phyloP scores from a whole-genome alignment of 2,113 vertebrate species.

The Casuarius casuarius region DNA sequence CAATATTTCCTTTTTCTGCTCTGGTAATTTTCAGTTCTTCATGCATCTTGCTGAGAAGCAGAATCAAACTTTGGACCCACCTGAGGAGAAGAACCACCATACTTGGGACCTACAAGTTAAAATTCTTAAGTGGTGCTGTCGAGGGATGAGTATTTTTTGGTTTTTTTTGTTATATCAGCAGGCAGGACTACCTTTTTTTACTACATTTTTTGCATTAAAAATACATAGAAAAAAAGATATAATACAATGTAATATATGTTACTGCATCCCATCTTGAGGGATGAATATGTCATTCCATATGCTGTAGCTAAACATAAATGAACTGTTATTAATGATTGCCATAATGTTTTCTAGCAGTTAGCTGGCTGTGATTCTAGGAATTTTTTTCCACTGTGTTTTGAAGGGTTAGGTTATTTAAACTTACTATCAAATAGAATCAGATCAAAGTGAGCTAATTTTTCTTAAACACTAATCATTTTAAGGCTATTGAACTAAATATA shows the following conservation, averaged over 20 bases:
- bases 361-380: constrained; percentile 81
- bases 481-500: constrained; percentile 88
- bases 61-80: neutral
- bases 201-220: neutral
- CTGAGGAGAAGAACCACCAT: neutral
- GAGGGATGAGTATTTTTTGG: neutral
- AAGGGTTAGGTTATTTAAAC: constrained; percentile 87
- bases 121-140: neutral
- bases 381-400: constrained; percentile 83
- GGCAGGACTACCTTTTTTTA: neutral
- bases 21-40: neutral
- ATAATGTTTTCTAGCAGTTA: constrained; percentile 82
- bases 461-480: constrained; percentile 92
- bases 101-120: neutral
- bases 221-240: neutral
- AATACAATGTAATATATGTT: constrained; percentile 32
- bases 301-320: constrained; percentile 81
- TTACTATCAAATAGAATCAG: constrained; percentile 86
- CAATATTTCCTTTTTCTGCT: neutral
- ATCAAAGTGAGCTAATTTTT: constrained; percentile 90
- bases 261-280: constrained; percentile 54
- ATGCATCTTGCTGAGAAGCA: neutral
- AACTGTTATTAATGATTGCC: constrained; percentile 82
- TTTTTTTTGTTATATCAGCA: neutral
- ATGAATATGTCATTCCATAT: constrained; percentile 69